Conservation (phyloP, 2,888 invertebrate genomes). For the Cybosia mesomella region DNA sequence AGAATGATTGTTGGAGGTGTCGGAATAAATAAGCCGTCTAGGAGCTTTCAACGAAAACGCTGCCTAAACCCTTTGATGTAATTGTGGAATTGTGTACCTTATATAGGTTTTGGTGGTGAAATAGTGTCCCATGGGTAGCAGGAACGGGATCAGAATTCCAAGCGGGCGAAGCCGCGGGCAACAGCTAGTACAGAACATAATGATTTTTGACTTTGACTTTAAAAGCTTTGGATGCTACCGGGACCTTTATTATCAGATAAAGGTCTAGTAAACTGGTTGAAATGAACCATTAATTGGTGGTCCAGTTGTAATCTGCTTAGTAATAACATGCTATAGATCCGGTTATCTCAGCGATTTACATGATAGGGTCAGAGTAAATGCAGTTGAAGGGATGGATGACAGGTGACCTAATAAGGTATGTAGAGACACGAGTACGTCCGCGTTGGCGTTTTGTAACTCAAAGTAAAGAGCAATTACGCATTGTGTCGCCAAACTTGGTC, state of each 20-base stretch:
- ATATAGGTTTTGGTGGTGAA: too few species aligned
- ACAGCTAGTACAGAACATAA: too few species aligned
- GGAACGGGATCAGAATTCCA: too few species aligned
- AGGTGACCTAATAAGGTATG: slow-evolving; percentile 41
- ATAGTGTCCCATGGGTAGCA: too few species aligned
- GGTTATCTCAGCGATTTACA: slow-evolving; percentile 33
- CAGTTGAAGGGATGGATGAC: slow-evolving; percentile 41
- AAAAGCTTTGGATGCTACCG: neutral
- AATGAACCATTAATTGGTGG: slow-evolving; percentile 23
- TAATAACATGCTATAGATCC: slow-evolving; percentile 38
- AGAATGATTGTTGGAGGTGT: too few species aligned
- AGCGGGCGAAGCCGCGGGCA: too few species aligned
- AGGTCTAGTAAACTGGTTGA: neutral
- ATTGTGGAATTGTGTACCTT: too few species aligned
- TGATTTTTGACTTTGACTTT: neutral
- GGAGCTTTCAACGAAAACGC: too few species aligned
- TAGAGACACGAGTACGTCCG: neutral
- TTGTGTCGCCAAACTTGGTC: neutral
- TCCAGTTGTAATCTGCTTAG: slow-evolving; percentile 26
- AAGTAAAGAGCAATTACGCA: neutral
- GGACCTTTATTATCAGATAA: neutral
- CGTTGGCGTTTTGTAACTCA: slow-evolving; percentile 1
- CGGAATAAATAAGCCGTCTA: too few species aligned
- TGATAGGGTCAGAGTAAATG: slow-evolving; percentile 43
- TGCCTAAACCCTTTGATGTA: too few species aligned